Evolutionary conservation across 1,140 invertebrate species (phyloP), one percentile per base, ranked within the genome.

Genomic region (Drosophila setifemur): DNA sequence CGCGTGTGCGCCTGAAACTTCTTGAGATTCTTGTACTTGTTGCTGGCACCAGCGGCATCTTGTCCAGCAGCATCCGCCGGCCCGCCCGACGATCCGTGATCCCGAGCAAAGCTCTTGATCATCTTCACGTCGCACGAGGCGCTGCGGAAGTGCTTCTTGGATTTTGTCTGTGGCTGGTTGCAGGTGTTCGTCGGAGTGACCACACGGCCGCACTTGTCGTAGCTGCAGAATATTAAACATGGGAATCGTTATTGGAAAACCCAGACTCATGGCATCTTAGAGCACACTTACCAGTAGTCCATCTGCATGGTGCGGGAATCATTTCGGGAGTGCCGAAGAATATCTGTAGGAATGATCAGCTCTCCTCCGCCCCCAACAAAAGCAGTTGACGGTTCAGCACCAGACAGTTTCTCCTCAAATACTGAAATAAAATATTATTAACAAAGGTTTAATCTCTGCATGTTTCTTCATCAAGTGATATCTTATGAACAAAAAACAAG

Each of bases 301-400:
- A 93, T 79, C 52, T 93, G 92, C 73, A 93, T 92, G 11, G 92
- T 93, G 67, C 92, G 92, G 16, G 92, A 93, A 89, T 93, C 92
- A 88, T 93, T 92, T 47, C 93, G 91, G 7, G 92, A 90, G 70
- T 93, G 92, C 0, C 92, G 90, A 16, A 85, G 19, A 4, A 82
- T 75, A 4, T 90, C 88, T 14, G 92, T 93, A n/a, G 92, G 86
- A 44, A 90, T 83, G 4, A 88, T 76, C 7, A 90, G 44, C 7
- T 90, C 88, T 3, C 81, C 73, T 16, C 77, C 72, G 28, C 73
- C 61, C 2, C 69, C 70, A 31, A 85, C 73, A 19, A 86, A 89
- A 6, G 52, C 53, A 7, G 66, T 33, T 26, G 48, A 31, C 3
- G 73, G 55, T 9, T 90, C 88, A 12, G 73, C 58, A 2, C 68